Percentiles rank a stretch among this genome's conserved stretches.
Conservation (phyloP, 1,140 invertebrate species). For the Macrocentrus cingulum region DNA sequence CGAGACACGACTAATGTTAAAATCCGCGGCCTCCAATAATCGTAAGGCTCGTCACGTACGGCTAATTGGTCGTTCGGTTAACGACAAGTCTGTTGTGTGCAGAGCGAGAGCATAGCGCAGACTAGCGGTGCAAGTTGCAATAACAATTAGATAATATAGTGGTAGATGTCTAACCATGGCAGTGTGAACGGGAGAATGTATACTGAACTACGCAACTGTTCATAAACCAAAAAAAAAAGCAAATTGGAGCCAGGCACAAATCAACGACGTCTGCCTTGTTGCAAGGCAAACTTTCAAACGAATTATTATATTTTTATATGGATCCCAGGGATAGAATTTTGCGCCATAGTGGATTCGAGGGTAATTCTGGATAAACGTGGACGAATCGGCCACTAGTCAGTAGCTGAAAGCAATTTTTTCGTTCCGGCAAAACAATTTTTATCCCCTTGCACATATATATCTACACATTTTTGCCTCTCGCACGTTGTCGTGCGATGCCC, state of each 20-base stretch:
- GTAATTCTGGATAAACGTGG: constrained; percentile 18
- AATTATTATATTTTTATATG: no score
- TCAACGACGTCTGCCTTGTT: no score
- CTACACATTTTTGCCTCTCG: constrained; percentile 23
- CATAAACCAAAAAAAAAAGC: background rate
- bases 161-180: constrained; percentile 8
- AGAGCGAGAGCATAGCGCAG: constrained; percentile 24
- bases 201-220: background rate
- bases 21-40: constrained; percentile 12
- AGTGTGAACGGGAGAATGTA: constrained; percentile 8
- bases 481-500: constrained; percentile 29
- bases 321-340: no score
- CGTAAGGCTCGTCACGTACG: constrained; percentile 29
- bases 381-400: constrained; percentile 22
- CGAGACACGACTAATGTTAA: background rate
- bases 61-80: constrained; percentile 29
- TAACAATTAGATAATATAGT: constrained; percentile 31
- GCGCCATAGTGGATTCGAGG: background rate
- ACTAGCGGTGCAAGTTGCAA: constrained; percentile 19
- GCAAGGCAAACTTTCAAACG: no score
- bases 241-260: no score
- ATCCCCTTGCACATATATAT: constrained; percentile 18
- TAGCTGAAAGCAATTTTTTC: constrained; percentile 33
- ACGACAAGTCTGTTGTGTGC: constrained; percentile 28
- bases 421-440: constrained; percentile 40